phyloP scores from a whole-genome alignment of 2,888 invertebrate genomes.

The Sarcophaga carnaria region DNA sequence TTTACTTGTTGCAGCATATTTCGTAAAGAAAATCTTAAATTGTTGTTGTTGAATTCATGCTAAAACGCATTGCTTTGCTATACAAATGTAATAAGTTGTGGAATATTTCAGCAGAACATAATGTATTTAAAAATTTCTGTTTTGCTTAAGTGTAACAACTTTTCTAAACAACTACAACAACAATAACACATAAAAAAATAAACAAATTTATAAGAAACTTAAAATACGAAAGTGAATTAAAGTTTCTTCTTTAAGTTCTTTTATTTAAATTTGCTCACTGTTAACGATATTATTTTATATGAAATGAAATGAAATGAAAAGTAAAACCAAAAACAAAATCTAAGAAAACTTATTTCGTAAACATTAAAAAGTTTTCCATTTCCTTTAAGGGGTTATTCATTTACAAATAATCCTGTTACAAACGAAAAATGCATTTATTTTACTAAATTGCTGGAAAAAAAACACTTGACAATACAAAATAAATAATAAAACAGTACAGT shows the following conservation, averaged over 20 bases:
- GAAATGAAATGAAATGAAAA: neutral
- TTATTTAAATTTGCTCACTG: neutral
- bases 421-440: neutral
- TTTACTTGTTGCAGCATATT: too few relatives aligned
- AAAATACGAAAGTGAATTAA: neutral
- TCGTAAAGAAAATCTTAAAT: too few relatives aligned
- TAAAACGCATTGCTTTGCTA: too few relatives aligned
- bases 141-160: too few relatives aligned
- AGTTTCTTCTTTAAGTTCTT: neutral
- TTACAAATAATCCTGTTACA: constrained; percentile 15
- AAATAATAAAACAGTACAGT: neutral
- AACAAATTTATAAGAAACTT: neutral
- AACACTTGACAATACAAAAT: constrained; percentile 38
- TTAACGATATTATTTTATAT: neutral
- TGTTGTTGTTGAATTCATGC: too few relatives aligned
- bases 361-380: neutral
- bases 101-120: too few relatives aligned
- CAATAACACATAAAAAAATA: neutral
- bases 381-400: constrained; percentile 6
- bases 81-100: too few relatives aligned
- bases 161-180: neutral
- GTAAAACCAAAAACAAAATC: too few relatives aligned
- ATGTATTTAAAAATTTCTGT: too few relatives aligned
- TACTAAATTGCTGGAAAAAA: neutral
- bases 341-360: neutral